phyloP scores from a whole-genome alignment of 2,113 vertebrate genomes.

The Halcyon malimbica region DNA sequence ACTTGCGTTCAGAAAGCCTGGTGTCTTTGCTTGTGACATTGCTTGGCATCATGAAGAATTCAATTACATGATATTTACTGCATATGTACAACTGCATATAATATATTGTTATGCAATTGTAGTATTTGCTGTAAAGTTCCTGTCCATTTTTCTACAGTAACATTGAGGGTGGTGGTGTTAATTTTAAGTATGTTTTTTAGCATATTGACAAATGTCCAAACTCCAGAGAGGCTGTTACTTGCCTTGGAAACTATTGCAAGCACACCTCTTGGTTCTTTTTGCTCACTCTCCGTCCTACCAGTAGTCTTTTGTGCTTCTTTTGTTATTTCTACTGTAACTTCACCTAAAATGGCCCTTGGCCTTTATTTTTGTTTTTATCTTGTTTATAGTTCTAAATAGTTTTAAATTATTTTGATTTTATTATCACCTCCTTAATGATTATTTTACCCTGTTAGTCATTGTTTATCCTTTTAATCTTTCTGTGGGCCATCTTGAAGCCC shows the following conservation, averaged over 20 bases:
- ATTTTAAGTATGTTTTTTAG: not conserved
- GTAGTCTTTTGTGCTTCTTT: not conserved
- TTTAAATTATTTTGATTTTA: not conserved
- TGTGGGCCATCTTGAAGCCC: not conserved
- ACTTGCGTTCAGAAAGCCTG: not conserved
- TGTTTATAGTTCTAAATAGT: not conserved
- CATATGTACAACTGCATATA: not conserved
- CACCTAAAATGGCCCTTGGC: not conserved
- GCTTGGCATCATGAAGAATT: not conserved
- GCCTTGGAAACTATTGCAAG: not conserved
- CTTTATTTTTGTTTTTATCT: not conserved
- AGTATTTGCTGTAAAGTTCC: not conserved
- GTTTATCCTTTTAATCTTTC: slow-evolving; percentile 18
- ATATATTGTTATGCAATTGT: not conserved
- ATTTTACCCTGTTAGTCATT: not conserved
- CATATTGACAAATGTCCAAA: not conserved
- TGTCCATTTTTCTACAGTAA: not conserved
- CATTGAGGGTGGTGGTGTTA: not conserved
- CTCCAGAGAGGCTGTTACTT: not conserved
- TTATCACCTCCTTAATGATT: not conserved
- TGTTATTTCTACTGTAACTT: not conserved
- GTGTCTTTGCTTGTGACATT: not conserved
- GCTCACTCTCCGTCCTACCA: not conserved
- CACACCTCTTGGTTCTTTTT: not conserved
- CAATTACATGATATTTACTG: not conserved